Evolutionary conservation across 2,797 vertebrate species (phyloP).

Genomic region (Anabacerthia variegaticeps): DNA sequence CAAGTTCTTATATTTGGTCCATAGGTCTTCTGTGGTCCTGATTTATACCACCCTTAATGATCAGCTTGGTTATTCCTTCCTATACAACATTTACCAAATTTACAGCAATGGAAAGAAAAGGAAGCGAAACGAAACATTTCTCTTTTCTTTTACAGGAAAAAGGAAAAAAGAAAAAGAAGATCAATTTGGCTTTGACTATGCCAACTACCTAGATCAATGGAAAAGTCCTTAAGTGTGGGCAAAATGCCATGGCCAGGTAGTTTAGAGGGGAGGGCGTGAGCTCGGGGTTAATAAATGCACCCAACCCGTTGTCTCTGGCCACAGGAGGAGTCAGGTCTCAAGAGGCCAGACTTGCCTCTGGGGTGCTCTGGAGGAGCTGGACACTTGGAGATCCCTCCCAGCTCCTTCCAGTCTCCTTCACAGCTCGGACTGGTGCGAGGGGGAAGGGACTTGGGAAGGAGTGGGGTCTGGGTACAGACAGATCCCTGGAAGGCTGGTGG

Average conservation of each 20-base stretch:
- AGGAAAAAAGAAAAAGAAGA: neutral
- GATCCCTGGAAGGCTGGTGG: constrained; percentile 47
- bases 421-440: neutral
- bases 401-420: neutral
- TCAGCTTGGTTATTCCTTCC: constrained; percentile 39
- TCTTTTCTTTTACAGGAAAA: neutral
- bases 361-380: neutral
- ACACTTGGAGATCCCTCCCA: neutral
- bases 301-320: constrained; percentile 8
- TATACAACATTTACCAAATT: constrained; percentile 57
- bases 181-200: constrained; percentile 42
- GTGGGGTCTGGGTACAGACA: neutral
- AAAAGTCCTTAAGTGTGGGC: neutral
- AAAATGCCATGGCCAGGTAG: neutral
- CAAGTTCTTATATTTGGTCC: constrained; percentile 53
- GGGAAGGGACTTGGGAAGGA: neutral
- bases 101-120: constrained; percentile 30
- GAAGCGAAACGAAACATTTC: neutral
- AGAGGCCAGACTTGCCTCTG: neutral
- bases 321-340: neutral
- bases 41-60: constrained; percentile 1
- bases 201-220: constrained; percentile 26
- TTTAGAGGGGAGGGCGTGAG: neutral
- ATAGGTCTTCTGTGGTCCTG: neutral
- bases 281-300: neutral